A percentile compares a stretch with the other conserved stretches of the same genome.
These are phyloP conservation scores for Chloroceryle inda DNA, from an alignment of 2,797 vertebrate genomes.

Conservation along the genomic window DNA sequence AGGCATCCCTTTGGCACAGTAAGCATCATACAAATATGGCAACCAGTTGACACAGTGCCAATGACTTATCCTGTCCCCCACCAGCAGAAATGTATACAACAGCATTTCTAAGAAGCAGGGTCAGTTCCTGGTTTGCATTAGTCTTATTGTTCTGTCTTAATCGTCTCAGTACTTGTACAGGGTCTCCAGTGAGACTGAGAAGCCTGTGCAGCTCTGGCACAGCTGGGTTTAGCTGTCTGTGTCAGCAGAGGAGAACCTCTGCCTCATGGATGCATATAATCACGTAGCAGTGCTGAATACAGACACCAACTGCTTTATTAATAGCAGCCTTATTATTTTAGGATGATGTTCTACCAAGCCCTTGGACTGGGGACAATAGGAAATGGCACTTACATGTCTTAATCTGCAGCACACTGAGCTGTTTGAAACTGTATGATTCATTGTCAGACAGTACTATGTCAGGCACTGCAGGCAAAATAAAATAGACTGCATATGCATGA, in stretches of 20 bases:
- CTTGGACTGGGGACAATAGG: conserved; percentile 58
- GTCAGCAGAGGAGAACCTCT: conserved; percentile 7
- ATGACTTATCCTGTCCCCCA: not conserved
- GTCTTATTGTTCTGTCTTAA: not conserved
- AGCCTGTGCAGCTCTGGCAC: not conserved
- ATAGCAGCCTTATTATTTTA: conserved; percentile 61
- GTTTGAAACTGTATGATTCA: conserved; percentile 35
- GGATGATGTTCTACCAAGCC: conserved; percentile 9
- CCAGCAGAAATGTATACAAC: not conserved
- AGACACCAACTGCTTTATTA: conserved; percentile 18
- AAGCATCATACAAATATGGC: not conserved
- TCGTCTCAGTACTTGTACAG: not conserved
- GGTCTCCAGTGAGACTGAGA: not conserved
- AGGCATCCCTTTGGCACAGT: not conserved
- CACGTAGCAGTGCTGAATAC: conserved; percentile 1
- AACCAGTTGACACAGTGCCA: not conserved
- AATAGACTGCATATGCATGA: not conserved
- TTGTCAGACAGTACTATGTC: conserved; percentile 20
- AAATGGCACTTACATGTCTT: conserved; percentile 42
- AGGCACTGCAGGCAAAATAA: conserved; percentile 52
- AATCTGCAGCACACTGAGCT: not conserved
- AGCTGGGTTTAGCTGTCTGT: not conserved
- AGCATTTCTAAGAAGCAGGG: not conserved
- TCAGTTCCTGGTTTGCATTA: conserved; percentile 9
- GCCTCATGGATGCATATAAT: conserved; percentile 24